Base-by-base conservation (phyloP, 2,113 vertebrate genomes). In the Apteryx owenii region DNA sequence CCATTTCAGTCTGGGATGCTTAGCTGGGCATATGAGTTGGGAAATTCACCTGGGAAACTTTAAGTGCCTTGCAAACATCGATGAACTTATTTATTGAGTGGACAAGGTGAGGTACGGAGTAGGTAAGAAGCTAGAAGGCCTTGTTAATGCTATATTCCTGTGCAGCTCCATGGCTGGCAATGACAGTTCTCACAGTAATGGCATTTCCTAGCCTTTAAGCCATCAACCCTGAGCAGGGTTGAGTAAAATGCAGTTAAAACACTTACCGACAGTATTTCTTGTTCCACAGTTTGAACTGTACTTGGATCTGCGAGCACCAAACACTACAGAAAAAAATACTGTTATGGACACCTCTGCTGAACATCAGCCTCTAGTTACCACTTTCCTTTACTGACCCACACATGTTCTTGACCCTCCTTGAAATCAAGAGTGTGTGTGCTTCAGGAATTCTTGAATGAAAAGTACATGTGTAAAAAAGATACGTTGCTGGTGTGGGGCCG, bases 231-330 rank as follows among this genome's bases (percentile, higher is more conserved):
- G 46, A 26, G 15, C 9, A 31, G 54, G 38, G 9, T 54, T 83
- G 56, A 44, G 38, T n/a, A 31, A 70, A 94, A 7, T 19, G 18
- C 40, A 72, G 31, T 68, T 53, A 22, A 88, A 91, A 44, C 0
- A 1, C 6, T 29, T 60, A 23, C 28, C 12, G 4, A 11, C 0
- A 1, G 15, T 64, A 73, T 82, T 85, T 68, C 40, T 72, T 0
- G 0, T 64, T 79, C 54, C 4, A 4, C 21, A 60, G 7, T 61
- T 90, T 40, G 17, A 68, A 46, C 19, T 81, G 40, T 77, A 23
- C 62, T 88, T 81, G 31, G 9, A 50, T 68, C 29, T 56, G 42
- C 56, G 33, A 79, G 36, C 40, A 33, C 36, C 48, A 6, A 53
- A 26, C 38, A 18, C 8, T 48, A 36, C 21, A 65, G 78, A 56